Evolutionary conservation across 1,140 invertebrate genomes (phyloP).

Genomic region (Pogonomyrmex barbatus): DNA sequence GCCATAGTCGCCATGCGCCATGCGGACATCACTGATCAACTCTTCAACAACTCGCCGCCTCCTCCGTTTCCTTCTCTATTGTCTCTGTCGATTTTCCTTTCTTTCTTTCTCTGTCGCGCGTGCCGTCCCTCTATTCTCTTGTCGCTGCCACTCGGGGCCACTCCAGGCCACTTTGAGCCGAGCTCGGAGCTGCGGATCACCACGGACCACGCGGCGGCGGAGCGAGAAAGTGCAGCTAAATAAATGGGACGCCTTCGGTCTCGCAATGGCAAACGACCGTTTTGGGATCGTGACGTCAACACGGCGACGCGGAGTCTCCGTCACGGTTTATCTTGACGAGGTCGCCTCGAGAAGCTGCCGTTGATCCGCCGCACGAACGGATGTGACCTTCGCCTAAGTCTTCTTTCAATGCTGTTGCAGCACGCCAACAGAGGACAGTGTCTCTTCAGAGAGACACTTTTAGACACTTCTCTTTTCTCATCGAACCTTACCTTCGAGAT

Average conservation of each 20-base stretch:
- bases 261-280: not conserved
- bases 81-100: not conserved
- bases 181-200: not conserved
- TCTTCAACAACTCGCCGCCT: conserved; percentile 14
- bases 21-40: conserved; percentile 16
- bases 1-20: conserved; percentile 24
- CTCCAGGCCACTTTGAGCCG: too few species aligned
- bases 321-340: too few species aligned
- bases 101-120: not conserved
- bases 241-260: conserved; percentile 14
- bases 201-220: not conserved
- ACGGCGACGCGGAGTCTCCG: not conserved
- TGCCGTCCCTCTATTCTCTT: too few species aligned
- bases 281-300: conserved; percentile 22
- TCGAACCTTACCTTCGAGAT: too few species aligned
- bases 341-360: too few species aligned
- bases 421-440: too few species aligned
- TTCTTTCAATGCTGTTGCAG: not conserved
- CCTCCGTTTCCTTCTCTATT: not conserved
- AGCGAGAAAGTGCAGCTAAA: not conserved
- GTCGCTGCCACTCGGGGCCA: too few species aligned
- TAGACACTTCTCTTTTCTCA: too few species aligned
- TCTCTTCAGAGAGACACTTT: too few species aligned
- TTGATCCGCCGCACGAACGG: not conserved
- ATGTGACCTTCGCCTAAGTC: not conserved